Conservation (phyloP, 1,140 invertebrate genomes). For the Sinonovacula constricta region DNA sequence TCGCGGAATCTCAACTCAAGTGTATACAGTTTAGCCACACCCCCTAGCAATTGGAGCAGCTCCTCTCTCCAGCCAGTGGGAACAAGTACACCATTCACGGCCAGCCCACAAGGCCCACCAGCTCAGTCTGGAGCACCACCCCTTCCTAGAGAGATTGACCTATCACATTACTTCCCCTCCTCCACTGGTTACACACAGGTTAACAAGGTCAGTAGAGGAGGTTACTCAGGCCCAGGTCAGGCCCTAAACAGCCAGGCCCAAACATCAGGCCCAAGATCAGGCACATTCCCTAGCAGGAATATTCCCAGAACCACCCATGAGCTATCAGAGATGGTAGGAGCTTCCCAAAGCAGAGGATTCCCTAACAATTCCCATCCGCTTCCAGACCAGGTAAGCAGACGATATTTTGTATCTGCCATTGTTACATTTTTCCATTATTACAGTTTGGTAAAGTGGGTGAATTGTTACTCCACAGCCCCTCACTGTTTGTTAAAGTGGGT, state of each 20-base stretch:
- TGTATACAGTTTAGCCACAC: constrained; percentile 60
- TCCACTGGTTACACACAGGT: constrained; percentile 69
- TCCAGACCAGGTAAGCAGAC: constrained; percentile 53
- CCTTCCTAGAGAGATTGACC: constrained; percentile 57
- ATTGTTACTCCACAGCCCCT: too few relatives aligned
- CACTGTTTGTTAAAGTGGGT: too few relatives aligned
- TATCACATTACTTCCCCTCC: constrained; percentile 72
- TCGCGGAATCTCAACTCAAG: constrained; percentile 70
- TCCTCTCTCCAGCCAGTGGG: constrained; percentile 66
- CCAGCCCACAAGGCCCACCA: constrained; percentile 60
- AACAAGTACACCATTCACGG: constrained; percentile 66
- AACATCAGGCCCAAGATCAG: constrained; percentile 19
- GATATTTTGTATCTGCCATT: background rate
- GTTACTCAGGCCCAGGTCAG: constrained; percentile 4
- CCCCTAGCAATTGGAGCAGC: constrained; percentile 69
- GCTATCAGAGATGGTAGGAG: constrained; percentile 55
- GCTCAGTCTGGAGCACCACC: constrained; percentile 25
- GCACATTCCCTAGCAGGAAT: constrained; percentile 21
- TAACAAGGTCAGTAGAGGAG: constrained; percentile 1
- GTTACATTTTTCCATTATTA: background rate
- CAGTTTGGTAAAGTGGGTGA: too few relatives aligned
- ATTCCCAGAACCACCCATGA: constrained; percentile 55
- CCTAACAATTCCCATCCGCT: constrained; percentile 55
- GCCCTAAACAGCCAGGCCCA: constrained; percentile 31
- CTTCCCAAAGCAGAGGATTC: constrained; percentile 23